These are phyloP conservation scores for Okapia johnstoni DNA, from an alignment of 2,113 vertebrate genomes.

Conservation along the genomic window DNA sequence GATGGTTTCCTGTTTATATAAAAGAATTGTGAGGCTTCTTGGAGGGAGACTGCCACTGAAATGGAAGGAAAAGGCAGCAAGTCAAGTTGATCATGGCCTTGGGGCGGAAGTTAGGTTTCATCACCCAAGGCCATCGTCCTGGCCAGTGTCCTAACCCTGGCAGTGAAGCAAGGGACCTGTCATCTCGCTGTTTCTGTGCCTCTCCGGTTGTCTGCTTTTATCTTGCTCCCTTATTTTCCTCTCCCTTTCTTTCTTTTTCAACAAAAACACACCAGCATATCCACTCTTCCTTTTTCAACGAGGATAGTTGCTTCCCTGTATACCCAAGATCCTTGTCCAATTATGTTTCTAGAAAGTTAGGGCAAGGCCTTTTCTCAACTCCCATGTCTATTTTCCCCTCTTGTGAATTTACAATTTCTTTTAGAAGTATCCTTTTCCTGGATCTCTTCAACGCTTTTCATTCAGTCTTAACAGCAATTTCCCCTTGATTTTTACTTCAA, in stretches of 20 bases:
- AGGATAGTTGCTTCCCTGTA: not conserved
- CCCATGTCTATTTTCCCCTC: not conserved
- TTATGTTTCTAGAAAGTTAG: not conserved
- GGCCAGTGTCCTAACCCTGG: too few relatives aligned
- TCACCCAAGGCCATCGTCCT: not conserved
- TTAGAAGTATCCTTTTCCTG: not conserved
- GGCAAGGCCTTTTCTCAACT: not conserved
- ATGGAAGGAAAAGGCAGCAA: not conserved
- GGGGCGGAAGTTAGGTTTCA: not conserved
- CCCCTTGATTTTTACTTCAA: not conserved
- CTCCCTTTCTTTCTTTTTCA: not conserved
- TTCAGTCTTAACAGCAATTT: not conserved
- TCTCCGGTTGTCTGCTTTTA: not conserved
- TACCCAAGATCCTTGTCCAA: not conserved
- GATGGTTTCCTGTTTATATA: not conserved
- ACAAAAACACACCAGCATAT: not conserved
- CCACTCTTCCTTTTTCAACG: not conserved
- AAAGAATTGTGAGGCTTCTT: not conserved
- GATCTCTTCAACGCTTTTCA: not conserved
- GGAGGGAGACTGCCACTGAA: not conserved
- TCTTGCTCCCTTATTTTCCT: not conserved
- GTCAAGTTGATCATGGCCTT: not conserved
- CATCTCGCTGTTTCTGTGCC: not conserved
- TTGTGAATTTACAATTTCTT: not conserved
- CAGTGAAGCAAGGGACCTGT: not conserved